Conservation (phyloP, 2,888 invertebrate genomes). For the Buathra laborator region DNA sequence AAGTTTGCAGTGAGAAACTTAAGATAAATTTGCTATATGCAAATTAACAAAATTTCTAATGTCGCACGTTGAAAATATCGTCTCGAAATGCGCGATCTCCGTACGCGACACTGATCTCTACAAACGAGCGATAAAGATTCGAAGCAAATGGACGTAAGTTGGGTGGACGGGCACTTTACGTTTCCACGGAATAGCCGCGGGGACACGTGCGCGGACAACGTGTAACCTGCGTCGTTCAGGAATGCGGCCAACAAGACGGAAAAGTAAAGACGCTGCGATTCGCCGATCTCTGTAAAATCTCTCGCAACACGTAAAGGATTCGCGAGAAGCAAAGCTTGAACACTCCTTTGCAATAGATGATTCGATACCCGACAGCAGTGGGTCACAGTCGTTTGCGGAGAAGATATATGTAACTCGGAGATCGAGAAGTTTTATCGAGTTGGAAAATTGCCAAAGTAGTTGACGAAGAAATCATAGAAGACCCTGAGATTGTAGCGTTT, state of each 20-base stretch:
- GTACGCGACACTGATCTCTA: neutral
- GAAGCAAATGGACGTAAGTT: neutral
- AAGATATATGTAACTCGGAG: neutral
- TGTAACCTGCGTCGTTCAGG: neutral
- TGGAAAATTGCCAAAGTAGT: neutral
- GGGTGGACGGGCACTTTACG: conserved; percentile 6
- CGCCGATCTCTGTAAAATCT: neutral
- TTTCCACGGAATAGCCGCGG: conserved; percentile 18
- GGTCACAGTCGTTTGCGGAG: conserved; percentile 10
- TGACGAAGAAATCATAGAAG: neutral
- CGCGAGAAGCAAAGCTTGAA: neutral
- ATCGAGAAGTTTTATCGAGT: neutral
- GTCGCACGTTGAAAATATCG: neutral
- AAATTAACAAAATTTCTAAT: conserved; percentile 1
- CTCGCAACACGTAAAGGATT: neutral
- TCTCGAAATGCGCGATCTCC: neutral
- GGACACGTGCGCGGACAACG: conserved; percentile 3
- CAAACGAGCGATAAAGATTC: conserved; percentile 36
- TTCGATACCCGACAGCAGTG: conserved; percentile 30
- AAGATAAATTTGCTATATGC: conserved; percentile 16
- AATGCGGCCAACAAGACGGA: conserved; percentile 19
- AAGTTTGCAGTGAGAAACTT: neutral
- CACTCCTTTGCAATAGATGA: conserved; percentile 12
- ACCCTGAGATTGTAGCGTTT: no score
- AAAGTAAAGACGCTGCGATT: conserved; percentile 22